Base-by-base conservation (phyloP, 1,140 invertebrate species). In the Phortica variegata region DNA sequence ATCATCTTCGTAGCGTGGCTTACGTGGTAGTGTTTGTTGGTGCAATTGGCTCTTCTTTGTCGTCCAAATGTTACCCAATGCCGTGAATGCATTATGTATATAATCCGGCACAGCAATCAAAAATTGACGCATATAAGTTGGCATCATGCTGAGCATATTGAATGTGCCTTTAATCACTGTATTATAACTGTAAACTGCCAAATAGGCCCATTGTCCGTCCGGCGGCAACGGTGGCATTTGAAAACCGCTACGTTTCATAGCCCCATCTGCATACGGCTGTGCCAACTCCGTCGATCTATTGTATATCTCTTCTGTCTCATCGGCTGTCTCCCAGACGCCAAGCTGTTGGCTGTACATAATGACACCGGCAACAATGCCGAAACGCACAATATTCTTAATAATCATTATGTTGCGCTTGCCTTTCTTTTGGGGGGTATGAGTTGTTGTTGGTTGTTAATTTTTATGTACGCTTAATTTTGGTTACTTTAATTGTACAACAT, bases 111-210 rank as follows among this genome's bases (percentile, higher is more conserved):
- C 19, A 5, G 18, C 19, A 12, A 45, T 45, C 3, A 63, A 2
- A 0, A 20, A 33, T 2, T 17, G 17, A 0, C 15, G 3, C 9
- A 68, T 9, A 5, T 49, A 52, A 3, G 40, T 40, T 7, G 63
- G 63, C 2, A 20, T n/a, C 0, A 44, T 21, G 17, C 33, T 51
- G 0, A 68, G 10, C 3, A 68, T 26, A 4, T 42, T 38, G 10
- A 58, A 60, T 7, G 60, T 19, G 0, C 51, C 17, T 7, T 54
- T 53, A 1, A 68, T 54, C 2, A 43, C 26, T 31, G 63, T 15
- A 20, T 68, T 68, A 29, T 68, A 68, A 40, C 43, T 60, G 29
- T 63, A 42, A 2, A 68, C 45, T 23, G 49, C 54, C 8, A 63
- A 42, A 34, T 46, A 68, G 0, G 46, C 6, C 43, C 37, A 58